Percentiles rank a stretch among this genome's conserved stretches.
These are phyloP conservation scores for Mormyrus lacerda DNA, from an alignment of 2,113 vertebrate species.

Conservation along the genomic window DNA sequence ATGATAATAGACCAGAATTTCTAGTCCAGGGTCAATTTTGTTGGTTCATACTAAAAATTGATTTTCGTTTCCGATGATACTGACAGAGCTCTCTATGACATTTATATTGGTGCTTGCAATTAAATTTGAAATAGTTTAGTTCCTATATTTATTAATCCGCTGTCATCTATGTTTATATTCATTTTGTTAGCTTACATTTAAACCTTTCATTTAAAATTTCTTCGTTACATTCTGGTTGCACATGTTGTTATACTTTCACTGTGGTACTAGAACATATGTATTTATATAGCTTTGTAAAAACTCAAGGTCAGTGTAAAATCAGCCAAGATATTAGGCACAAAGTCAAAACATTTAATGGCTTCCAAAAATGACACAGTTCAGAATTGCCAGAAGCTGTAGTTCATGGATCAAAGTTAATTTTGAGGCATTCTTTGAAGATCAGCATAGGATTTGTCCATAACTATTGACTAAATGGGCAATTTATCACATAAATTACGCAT, in stretches of 20 bases:
- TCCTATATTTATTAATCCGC: background rate
- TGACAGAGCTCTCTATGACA: background rate
- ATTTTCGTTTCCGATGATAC: background rate
- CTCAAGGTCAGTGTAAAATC: background rate
- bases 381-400: background rate
- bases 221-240: background rate
- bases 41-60: background rate
- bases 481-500: background rate
- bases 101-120: background rate
- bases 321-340: background rate
- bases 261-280: background rate
- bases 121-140: background rate
- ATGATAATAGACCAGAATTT: background rate
- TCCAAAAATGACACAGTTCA: background rate
- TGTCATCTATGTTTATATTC: background rate
- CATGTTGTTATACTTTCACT: background rate
- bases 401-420: background rate
- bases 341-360: background rate
- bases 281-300: background rate
- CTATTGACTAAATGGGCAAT: background rate
- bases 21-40: background rate
- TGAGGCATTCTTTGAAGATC: background rate
- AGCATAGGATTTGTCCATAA: background rate
- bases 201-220: background rate
- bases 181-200: background rate